Percentiles rank a stretch among this genome's conserved stretches.
phyloP scores from a whole-genome alignment of 2,797 vertebrate genomes.

The Poeciliopsis presidionis region DNA sequence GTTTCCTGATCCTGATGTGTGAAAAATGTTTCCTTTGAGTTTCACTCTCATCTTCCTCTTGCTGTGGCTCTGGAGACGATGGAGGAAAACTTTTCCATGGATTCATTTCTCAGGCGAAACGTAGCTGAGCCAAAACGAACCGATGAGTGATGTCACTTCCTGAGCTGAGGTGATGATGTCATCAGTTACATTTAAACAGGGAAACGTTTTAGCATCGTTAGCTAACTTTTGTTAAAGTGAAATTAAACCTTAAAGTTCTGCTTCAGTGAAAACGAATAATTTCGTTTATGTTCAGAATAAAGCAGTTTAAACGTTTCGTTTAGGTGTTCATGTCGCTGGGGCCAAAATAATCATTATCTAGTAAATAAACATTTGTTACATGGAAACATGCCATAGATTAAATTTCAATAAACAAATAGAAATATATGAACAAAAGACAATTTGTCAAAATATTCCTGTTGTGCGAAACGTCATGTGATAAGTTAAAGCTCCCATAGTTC shows the following conservation, averaged over 20 bases:
- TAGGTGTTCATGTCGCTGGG: background rate
- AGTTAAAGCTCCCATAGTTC: background rate
- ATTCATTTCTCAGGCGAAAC: constrained; percentile 15
- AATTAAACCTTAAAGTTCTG: no score
- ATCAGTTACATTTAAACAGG: no score
- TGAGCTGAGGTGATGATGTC: constrained; percentile 13
- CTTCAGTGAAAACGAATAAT: no score
- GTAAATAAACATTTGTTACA: background rate
- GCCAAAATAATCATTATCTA: background rate
- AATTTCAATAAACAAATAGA: background rate
- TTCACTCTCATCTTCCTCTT: background rate
- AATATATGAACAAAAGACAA: background rate
- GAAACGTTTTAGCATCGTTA: no score
- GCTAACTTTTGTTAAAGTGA: no score
- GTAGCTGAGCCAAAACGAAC: constrained; percentile 16
- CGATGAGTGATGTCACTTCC: constrained; percentile 23
- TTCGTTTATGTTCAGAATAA: no score
- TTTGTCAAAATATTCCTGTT: background rate
- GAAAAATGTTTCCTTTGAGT: background rate
- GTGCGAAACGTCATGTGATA: background rate
- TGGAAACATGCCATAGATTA: background rate
- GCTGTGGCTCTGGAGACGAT: background rate
- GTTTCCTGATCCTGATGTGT: background rate
- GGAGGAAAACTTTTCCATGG: background rate
- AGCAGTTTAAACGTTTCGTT: no score